These are phyloP conservation scores for Rallus crepitans DNA, from an alignment of 2,797 vertebrate genomes.

Conservation along the genomic window DNA sequence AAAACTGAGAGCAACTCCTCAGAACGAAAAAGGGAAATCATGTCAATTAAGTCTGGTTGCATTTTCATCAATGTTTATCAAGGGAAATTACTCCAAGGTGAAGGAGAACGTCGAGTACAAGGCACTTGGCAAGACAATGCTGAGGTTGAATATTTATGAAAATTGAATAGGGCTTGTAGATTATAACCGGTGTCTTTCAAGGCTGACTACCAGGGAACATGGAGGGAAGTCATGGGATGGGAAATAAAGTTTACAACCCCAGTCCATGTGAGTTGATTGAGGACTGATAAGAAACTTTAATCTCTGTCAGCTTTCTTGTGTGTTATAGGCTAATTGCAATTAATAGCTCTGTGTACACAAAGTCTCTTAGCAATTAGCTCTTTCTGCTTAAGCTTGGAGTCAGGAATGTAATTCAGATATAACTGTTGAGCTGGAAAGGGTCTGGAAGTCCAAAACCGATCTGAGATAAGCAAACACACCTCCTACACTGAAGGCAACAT, in stretches of 20 bases:
- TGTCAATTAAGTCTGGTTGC: not conserved
- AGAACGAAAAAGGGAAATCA: not conserved
- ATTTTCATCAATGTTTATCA: not conserved
- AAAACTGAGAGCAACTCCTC: not conserved
- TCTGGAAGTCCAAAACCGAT: not conserved
- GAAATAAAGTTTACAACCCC: not conserved
- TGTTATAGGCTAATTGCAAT: not conserved
- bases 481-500: not conserved
- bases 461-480: not conserved
- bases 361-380: constrained; percentile 17
- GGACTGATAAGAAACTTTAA: not conserved
- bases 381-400: not conserved
- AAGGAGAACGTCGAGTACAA: not conserved
- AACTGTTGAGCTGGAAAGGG: not conserved
- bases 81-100: not conserved
- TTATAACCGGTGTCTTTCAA: not conserved
- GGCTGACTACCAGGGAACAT: not conserved
- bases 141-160: not conserved
- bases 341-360: not conserved
- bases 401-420: not conserved
- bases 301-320: not conserved
- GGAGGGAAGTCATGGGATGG: not conserved
- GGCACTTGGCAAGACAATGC: not conserved
- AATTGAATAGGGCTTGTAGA: not conserved
- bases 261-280: not conserved